phyloP scores from a whole-genome alignment of 2,888 invertebrate species.

The Agrochola macilenta region DNA sequence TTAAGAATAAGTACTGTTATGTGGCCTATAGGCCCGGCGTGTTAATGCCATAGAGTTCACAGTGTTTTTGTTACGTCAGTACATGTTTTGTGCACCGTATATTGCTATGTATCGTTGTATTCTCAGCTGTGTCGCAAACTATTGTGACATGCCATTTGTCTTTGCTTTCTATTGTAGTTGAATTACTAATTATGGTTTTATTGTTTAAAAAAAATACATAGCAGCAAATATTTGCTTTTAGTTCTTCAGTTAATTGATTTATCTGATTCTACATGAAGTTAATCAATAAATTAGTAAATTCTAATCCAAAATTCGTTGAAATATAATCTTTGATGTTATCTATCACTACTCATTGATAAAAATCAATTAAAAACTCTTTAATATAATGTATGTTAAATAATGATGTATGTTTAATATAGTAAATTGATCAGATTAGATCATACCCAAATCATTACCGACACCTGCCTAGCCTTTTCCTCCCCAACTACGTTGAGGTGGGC shows the following conservation, averaged over 20 bases:
- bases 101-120: slow-evolving; percentile 50
- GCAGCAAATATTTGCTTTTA: background rate
- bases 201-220: background rate
- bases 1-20: slow-evolving; percentile 69
- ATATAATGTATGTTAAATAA: background rate
- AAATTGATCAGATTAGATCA: background rate
- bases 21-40: slow-evolving; percentile 73
- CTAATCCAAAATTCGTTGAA: slow-evolving; percentile 21
- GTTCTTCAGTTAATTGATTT: slow-evolving; percentile 1
- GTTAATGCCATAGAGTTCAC: slow-evolving; percentile 59
- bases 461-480: background rate
- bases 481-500: too few species aligned
- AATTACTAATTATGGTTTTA: slow-evolving; percentile 19
- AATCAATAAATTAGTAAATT: slow-evolving; percentile 3
- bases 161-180: slow-evolving; percentile 47
- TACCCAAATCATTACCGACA: background rate
- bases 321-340: slow-evolving; percentile 39
- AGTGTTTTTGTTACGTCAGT: slow-evolving; percentile 74
- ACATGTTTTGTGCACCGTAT: slow-evolving; percentile 61
- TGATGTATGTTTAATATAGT: too few species aligned
- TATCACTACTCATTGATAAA: slow-evolving; percentile 25
- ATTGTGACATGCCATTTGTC: slow-evolving; percentile 49
- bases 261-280: background rate
- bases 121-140: slow-evolving; percentile 58
- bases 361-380: background rate